Conservation (phyloP, 1,140 invertebrate species). For the Eufriesea mexicana region DNA sequence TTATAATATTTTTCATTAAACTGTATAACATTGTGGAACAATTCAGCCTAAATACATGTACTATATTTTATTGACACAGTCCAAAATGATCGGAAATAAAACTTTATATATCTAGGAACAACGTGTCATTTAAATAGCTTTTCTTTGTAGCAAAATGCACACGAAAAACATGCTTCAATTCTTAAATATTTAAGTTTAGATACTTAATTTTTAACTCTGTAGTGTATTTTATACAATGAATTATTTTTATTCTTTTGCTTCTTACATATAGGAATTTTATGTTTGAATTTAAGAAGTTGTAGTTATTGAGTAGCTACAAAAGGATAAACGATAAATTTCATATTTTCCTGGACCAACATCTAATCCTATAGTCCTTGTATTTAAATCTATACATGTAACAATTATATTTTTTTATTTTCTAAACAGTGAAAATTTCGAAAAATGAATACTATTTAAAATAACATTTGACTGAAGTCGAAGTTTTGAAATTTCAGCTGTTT, state of each 20-base stretch:
- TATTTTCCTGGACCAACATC: neutral
- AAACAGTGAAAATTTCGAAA: no score
- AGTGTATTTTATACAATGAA: neutral
- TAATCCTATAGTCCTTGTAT: neutral
- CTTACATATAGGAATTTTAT: neutral
- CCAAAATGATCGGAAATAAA: constrained; percentile 50
- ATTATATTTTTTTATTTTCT: no score
- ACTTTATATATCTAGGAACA: constrained; percentile 53
- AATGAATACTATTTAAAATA: no score
- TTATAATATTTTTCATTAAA: constrained; percentile 51
- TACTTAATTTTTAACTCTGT: neutral
- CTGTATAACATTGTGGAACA: constrained; percentile 51
- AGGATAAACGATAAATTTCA: neutral
- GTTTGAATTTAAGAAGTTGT: neutral
- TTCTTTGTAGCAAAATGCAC: neutral
- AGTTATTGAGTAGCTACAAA: neutral
- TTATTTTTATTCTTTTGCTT: neutral
- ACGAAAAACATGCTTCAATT: neutral
- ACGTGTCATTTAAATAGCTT: constrained; percentile 11
- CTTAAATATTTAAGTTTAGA: neutral
- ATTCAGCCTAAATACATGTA: constrained; percentile 54
- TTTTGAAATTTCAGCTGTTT: no score
- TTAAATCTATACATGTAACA: no score
- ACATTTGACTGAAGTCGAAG: no score
- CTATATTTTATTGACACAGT: constrained; percentile 52